A percentile compares a stretch with the other conserved stretches of the same genome.
Evolutionary conservation across 2,113 vertebrate species (phyloP).

Genomic region (Anas platyrhynchos): DNA sequence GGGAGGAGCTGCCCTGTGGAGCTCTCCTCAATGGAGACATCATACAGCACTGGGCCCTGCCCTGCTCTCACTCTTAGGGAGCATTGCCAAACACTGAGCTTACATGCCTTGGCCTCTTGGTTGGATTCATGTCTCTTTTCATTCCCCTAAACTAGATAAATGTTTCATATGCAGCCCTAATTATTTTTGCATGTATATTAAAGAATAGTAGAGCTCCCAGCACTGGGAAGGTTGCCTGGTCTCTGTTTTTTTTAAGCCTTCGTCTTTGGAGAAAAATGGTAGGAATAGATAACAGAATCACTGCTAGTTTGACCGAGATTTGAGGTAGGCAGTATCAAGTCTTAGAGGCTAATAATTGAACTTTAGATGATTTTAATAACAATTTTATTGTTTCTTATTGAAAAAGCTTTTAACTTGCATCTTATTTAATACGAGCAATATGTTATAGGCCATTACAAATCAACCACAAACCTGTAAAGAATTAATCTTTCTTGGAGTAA

Average conservation of each 20-base stretch:
- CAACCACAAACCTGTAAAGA: conserved; percentile 57
- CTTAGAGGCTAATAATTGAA: background rate
- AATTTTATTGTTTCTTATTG: conserved; percentile 22
- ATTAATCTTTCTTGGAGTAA: conserved; percentile 40
- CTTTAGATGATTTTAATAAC: background rate
- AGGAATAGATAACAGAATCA: background rate
- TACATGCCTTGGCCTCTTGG: background rate
- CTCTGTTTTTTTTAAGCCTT: background rate
- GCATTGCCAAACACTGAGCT: background rate
- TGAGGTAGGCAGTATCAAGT: background rate
- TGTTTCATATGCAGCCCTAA: background rate
- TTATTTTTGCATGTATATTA: conserved; percentile 17
- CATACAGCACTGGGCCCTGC: background rate
- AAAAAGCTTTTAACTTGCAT: conserved; percentile 10
- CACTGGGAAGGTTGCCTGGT: background rate
- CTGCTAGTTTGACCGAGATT: background rate
- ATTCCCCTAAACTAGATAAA: background rate
- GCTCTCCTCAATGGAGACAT: background rate
- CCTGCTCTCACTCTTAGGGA: accelerated
- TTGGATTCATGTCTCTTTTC: background rate
- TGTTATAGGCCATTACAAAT: conserved; percentile 45
- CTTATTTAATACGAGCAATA: conserved; percentile 46
- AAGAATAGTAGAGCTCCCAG: background rate
- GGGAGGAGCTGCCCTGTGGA: background rate
- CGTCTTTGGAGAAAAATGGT: background rate